A percentile compares a stretch with the other conserved stretches of the same genome.
Evolutionary conservation across 2,888 invertebrate species (phyloP).

Genomic region (Scaeva pyrastri): DNA sequence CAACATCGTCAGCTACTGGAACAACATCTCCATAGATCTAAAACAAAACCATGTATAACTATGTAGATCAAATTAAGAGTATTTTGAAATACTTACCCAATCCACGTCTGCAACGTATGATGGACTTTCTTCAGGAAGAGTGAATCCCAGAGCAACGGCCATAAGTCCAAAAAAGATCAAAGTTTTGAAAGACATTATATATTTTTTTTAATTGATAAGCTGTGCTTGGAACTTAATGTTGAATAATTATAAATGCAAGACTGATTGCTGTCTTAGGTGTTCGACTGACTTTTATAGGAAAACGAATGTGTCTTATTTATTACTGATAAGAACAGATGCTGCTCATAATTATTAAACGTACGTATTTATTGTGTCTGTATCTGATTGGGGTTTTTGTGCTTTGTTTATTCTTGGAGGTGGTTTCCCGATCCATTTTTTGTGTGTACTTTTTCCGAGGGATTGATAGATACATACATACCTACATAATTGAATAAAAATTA

Average conservation of each 20-base stretch:
- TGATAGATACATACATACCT: too few species aligned
- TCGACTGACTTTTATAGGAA: conserved; percentile 1
- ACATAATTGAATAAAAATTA: too few species aligned
- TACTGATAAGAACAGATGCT: conserved; percentile 12
- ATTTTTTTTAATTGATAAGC: not conserved
- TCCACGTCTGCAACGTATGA: not conserved
- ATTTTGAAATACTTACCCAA: conserved; percentile 16
- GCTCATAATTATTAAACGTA: too few species aligned
- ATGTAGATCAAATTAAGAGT: not conserved
- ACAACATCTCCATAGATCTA: conserved; percentile 9
- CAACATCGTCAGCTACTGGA: not conserved
- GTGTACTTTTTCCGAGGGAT: too few species aligned
- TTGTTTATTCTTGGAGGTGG: not conserved
- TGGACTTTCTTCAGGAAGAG: conserved; percentile 35
- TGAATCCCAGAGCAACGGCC: conserved; percentile 43
- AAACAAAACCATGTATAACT: not conserved
- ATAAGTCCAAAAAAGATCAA: conserved; percentile 48
- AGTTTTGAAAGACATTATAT: conserved; percentile 21
- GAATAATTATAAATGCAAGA: not conserved
- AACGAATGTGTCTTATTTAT: not conserved
- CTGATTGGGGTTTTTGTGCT: not conserved
- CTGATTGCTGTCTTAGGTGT: not conserved
- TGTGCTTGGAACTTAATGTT: not conserved
- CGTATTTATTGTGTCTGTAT: not conserved
- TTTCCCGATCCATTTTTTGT: not conserved